Conservation (phyloP, 2,888 invertebrate genomes). For the Serripes groenlandicus region DNA sequence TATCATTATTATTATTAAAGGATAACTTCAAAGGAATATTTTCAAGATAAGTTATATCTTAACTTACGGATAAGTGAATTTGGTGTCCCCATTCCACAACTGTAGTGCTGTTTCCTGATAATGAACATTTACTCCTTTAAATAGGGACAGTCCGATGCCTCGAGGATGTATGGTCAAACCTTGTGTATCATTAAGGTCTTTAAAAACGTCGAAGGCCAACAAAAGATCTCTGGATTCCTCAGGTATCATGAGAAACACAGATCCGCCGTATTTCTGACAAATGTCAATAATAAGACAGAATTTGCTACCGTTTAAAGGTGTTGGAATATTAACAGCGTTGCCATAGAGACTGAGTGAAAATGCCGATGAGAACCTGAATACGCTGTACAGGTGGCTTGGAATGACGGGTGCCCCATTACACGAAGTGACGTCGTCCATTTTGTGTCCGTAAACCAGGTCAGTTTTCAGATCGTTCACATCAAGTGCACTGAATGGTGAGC, state of each 20-base stretch:
- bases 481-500: conserved; percentile 11
- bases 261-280: conserved; percentile 44
- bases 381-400: conserved; percentile 44
- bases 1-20: no score
- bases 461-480: conserved; percentile 46
- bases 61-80: conserved; percentile 51
- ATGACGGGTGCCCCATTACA: conserved; percentile 58
- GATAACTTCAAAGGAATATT: no score
- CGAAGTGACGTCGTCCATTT: conserved; percentile 26
- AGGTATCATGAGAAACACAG: conserved; percentile 58
- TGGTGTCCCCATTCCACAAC: conserved; percentile 52
- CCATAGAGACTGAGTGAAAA: conserved; percentile 48
- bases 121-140: conserved; percentile 38
- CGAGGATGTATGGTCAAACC: conserved; percentile 32
- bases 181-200: conserved; percentile 12
- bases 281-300: conserved; percentile 58
- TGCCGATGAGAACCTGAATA: conserved; percentile 40
- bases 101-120: conserved; percentile 1
- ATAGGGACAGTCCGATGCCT: conserved; percentile 52
- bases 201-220: conserved; percentile 31
- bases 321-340: conserved; percentile 33
- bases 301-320: conserved; percentile 27
- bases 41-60: no score
- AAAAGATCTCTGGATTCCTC: conserved; percentile 38
- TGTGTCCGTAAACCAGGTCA: conserved; percentile 43